A percentile compares a stretch with the other conserved stretches of the same genome.
Conservation (phyloP, 2,797 vertebrate species). For the Microhierax caerulescens region DNA sequence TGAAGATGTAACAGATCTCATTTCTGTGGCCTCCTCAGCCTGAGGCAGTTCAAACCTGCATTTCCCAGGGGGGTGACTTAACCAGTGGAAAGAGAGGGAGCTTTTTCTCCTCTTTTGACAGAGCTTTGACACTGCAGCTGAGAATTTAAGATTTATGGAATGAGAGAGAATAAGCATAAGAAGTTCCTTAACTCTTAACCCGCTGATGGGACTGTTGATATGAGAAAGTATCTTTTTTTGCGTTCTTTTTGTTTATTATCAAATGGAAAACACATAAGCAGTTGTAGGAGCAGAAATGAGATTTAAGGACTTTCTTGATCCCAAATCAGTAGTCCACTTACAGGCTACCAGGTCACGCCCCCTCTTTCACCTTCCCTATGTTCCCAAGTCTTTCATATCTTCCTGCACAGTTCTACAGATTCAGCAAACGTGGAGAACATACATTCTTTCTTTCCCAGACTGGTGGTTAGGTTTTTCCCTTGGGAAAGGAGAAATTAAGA, state of each 20-base stretch:
- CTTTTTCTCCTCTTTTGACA: background rate
- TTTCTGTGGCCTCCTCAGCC: conserved; percentile 26
- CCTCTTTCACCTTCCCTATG: background rate
- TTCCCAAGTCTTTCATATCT: background rate
- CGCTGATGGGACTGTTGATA: background rate
- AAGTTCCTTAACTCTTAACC: background rate
- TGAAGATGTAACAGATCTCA: background rate
- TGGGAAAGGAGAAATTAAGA: background rate
- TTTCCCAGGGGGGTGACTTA: background rate
- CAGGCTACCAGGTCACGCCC: background rate
- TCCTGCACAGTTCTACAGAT: background rate
- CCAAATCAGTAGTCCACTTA: background rate
- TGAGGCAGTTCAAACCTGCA: conserved; percentile 5
- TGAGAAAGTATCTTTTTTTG: background rate
- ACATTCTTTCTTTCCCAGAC: background rate
- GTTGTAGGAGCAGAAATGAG: background rate
- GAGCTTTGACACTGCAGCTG: background rate
- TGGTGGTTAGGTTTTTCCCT: background rate
- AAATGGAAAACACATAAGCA: background rate
- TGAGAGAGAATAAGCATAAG: background rate
- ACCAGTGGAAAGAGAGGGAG: background rate
- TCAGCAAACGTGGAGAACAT: background rate
- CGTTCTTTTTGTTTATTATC: background rate
- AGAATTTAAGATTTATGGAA: background rate
- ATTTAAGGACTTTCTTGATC: background rate